Percentiles rank a stretch among this genome's conserved stretches.
phyloP scores from a whole-genome alignment of 2,797 vertebrate genomes.

The Sebastes ruberrimus region DNA sequence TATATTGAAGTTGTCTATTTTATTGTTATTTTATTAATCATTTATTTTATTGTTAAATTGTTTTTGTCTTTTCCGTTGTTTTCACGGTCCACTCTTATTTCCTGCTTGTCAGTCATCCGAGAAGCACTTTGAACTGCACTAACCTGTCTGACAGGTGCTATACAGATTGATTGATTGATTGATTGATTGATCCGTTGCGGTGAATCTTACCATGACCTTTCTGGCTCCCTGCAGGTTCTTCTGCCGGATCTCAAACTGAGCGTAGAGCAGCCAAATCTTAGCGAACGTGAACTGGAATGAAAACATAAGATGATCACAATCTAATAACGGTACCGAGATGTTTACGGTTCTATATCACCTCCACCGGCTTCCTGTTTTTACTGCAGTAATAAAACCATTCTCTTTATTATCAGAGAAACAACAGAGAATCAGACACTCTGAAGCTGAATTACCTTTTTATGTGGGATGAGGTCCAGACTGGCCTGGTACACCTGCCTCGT shows the following conservation, averaged over 20 bases:
- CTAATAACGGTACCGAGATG: background rate
- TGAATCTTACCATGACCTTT: slow-evolving; percentile 89
- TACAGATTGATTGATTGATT: no score
- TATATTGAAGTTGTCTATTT: no score
- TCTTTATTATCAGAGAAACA: background rate
- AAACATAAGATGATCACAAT: background rate
- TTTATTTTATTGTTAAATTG: no score
- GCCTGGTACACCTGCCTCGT: slow-evolving; percentile 97
- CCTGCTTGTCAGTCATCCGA: no score
- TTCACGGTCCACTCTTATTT: no score
- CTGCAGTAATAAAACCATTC: background rate
- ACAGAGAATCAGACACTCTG: background rate
- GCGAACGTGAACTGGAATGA: slow-evolving; percentile 94
- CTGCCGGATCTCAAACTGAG: slow-evolving; percentile 97
- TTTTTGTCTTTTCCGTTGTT: no score
- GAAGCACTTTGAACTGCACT: no score
- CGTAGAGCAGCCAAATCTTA: slow-evolving; percentile 96
- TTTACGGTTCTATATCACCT: background rate
- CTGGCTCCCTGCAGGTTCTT: slow-evolving; percentile 93
- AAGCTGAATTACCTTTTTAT: slow-evolving; percentile 89
- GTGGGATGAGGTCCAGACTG: slow-evolving; percentile 93
- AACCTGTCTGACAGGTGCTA: no score
- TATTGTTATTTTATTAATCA: no score
- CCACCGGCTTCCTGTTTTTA: background rate
- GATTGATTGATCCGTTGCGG: background rate